phyloP scores from a whole-genome alignment of 2,113 vertebrate genomes.

The Rhea pennata region DNA sequence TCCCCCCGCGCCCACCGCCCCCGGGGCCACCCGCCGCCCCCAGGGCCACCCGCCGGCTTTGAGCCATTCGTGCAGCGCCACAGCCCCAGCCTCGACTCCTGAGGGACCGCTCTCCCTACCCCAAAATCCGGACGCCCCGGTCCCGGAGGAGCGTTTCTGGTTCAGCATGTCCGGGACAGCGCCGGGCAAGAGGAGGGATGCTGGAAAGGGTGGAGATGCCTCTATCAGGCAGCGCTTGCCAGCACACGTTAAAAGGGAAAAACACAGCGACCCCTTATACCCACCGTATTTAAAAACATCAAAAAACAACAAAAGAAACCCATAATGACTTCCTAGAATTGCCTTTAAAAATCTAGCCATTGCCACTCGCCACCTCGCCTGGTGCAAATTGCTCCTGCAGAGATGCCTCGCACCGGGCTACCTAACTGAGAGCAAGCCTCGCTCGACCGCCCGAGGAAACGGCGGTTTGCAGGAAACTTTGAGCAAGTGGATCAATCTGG shows the following conservation, averaged over 20 bases:
- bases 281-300: not conserved
- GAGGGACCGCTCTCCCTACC: not conserved
- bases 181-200: not conserved
- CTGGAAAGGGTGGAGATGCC: not conserved
- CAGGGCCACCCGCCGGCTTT: rapidly evolving
- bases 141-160: rapidly evolving
- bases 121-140: not conserved
- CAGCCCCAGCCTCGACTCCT: not conserved
- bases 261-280: not conserved
- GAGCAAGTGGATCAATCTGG: not conserved
- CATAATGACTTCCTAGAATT: not conserved
- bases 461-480: not conserved
- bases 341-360: not conserved
- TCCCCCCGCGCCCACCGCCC: not conserved
- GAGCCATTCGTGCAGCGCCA: not conserved
- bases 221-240: rapidly evolving
- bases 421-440: not conserved
- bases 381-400: not conserved
- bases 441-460: not conserved
- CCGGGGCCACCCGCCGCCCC: rapidly evolving
- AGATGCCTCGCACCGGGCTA: not conserved
- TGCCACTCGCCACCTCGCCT: rapidly evolving
- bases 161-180: rapidly evolving
- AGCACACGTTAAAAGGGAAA: not conserved
- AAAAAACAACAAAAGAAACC: not conserved